A percentile compares a stretch with the other conserved stretches of the same genome.
phyloP scores from a whole-genome alignment of 2,113 vertebrate genomes.

The Pan paniscus region DNA sequence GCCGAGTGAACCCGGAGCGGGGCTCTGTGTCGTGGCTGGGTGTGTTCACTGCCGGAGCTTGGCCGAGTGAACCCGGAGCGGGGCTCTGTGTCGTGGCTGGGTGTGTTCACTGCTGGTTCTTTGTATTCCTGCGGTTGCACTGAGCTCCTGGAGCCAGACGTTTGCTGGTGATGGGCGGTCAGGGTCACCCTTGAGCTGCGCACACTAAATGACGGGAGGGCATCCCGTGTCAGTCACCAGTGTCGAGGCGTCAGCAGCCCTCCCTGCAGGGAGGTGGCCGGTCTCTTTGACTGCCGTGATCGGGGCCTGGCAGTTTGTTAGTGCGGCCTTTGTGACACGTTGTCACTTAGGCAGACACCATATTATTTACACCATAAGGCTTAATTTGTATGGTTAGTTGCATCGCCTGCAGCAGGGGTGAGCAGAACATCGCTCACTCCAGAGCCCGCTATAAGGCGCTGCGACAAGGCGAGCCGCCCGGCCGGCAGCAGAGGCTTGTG shows the following conservation, averaged over 20 bases:
- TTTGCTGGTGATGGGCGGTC: constrained; percentile 31
- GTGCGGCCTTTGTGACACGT: constrained; percentile 74
- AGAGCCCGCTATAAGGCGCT: neutral
- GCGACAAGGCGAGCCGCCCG: neutral
- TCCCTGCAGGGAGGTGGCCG: constrained; percentile 63
- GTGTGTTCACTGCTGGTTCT: neutral
- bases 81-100: neutral
- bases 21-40: neutral
- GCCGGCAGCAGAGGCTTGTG: neutral
- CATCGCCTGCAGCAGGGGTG: constrained; percentile 12
- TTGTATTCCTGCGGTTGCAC: constrained; percentile 2
- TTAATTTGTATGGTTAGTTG: constrained; percentile 62
- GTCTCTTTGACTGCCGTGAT: constrained; percentile 67
- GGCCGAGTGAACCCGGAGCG: too few species aligned
- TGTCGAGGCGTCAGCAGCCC: constrained; percentile 80
- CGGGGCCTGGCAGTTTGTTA: constrained; percentile 80
- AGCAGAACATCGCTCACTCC: neutral
- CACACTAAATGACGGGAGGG: constrained; percentile 79
- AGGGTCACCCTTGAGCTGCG: constrained; percentile 21
- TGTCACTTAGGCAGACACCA: constrained; percentile 77
- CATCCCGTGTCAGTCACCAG: constrained; percentile 82
- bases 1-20: neutral
- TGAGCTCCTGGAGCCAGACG: constrained; percentile 12
- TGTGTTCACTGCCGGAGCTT: neutral
- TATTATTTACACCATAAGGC: constrained; percentile 68